Evolutionary conservation across 2,113 vertebrate genomes (phyloP).

Genomic region (Apaloderma vittatum): DNA sequence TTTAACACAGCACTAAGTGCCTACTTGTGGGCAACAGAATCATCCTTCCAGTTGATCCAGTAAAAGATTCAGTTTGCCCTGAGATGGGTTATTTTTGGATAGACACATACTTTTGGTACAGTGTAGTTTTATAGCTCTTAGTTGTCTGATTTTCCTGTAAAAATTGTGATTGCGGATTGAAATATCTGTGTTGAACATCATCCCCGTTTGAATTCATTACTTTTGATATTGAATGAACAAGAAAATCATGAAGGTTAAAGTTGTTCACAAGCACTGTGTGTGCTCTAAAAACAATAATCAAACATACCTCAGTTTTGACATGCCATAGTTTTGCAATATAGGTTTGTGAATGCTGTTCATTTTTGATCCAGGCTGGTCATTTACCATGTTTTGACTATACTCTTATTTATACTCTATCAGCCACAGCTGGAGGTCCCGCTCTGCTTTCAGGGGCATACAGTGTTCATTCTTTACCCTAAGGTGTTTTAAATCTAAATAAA

Average conservation of each 20-base stretch:
- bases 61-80: neutral
- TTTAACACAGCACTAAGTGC: neutral
- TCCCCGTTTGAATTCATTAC: neutral
- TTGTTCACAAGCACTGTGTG: neutral
- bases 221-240: neutral
- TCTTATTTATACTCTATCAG: neutral
- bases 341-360: neutral
- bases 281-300: neutral
- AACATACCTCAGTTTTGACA: neutral
- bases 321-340: neutral
- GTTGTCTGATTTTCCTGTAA: neutral
- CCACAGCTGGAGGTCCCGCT: neutral
- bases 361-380: neutral
- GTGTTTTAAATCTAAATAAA: neutral
- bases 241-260: neutral
- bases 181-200: neutral
- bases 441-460: neutral
- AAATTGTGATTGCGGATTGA: neutral
- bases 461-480: neutral
- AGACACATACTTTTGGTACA: neutral
- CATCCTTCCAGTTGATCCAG: neutral
- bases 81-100: neutral
- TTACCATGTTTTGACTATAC: neutral
- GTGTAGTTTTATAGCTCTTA: neutral
- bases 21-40: neutral